Conservation (phyloP, 2,888 invertebrate genomes). For the Auanema sp. region DNA sequence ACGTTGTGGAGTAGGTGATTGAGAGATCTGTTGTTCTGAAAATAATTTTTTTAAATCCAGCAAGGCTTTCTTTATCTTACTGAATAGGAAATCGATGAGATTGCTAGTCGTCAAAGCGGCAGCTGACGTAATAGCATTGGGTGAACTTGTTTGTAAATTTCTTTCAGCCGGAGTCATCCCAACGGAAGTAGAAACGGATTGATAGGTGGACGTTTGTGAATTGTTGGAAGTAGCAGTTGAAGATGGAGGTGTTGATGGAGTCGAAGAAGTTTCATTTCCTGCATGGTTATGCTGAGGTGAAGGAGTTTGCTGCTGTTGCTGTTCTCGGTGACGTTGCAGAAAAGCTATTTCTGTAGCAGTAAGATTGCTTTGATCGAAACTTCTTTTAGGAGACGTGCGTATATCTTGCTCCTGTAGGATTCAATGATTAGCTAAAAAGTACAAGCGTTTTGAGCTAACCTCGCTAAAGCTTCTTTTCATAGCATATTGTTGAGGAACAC, state of each 20-base stretch:
- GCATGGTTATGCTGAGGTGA: no score
- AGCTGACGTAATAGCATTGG: neutral
- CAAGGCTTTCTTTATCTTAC: slow-evolving; percentile 17
- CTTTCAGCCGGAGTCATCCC: neutral
- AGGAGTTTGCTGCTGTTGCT: no score
- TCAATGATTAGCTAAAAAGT: no score
- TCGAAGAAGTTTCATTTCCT: neutral
- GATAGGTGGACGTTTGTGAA: slow-evolving; percentile 6
- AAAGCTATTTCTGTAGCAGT: neutral
- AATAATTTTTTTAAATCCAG: neutral
- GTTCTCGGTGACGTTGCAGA: slow-evolving; percentile 2
- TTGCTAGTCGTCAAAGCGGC: slow-evolving; percentile 7
- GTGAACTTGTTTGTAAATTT: neutral
- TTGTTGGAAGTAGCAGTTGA: slow-evolving; percentile 8
- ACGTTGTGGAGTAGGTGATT: neutral
- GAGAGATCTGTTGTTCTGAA: slow-evolving; percentile 15
- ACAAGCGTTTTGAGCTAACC: neutral
- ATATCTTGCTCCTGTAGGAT: slow-evolving; percentile 2
- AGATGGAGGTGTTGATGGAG: neutral
- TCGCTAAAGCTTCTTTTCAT: slow-evolving; percentile 32
- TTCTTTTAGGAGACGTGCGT: slow-evolving; percentile 19
- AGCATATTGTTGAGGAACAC: slow-evolving; percentile 21
- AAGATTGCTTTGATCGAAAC: slow-evolving; percentile 7
- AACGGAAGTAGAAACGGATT: neutral
- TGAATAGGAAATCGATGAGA: slow-evolving; percentile 18